Evolutionary conservation across 2,888 invertebrate genomes (phyloP).

Genomic region (Bimastos eiseni): DNA sequence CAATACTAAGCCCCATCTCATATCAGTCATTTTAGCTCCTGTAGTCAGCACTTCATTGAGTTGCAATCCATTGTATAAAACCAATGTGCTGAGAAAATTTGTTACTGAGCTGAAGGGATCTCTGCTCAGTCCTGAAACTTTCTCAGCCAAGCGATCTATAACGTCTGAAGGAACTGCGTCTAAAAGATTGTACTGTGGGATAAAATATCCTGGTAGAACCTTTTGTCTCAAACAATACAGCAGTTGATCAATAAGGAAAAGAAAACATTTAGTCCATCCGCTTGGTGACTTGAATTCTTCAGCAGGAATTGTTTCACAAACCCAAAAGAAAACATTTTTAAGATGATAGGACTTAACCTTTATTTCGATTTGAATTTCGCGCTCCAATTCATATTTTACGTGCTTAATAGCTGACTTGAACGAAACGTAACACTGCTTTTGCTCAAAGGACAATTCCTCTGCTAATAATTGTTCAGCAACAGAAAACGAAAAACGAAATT

Average conservation of each 20-base stretch:
- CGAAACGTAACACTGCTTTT: background rate
- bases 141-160: background rate
- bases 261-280: background rate
- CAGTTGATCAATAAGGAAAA: background rate
- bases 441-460: background rate
- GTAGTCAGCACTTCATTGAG: background rate
- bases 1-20: background rate
- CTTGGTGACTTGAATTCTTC: background rate
- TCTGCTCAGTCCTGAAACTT: background rate
- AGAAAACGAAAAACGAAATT: background rate
- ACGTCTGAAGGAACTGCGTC: background rate
- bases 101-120: background rate
- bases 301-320: background rate
- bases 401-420: background rate
- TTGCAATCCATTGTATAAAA: slow-evolving; percentile 2
- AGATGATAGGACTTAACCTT: slow-evolving; percentile 4
- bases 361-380: background rate
- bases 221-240: background rate
- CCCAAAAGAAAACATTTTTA: slow-evolving; percentile 5
- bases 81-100: background rate
- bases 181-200: background rate
- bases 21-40: background rate
- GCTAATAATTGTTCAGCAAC: background rate
- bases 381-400: background rate
- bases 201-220: background rate